These are phyloP conservation scores for Hetaerina titia DNA, from an alignment of 2,888 invertebrate genomes.

Conservation along the genomic window DNA sequence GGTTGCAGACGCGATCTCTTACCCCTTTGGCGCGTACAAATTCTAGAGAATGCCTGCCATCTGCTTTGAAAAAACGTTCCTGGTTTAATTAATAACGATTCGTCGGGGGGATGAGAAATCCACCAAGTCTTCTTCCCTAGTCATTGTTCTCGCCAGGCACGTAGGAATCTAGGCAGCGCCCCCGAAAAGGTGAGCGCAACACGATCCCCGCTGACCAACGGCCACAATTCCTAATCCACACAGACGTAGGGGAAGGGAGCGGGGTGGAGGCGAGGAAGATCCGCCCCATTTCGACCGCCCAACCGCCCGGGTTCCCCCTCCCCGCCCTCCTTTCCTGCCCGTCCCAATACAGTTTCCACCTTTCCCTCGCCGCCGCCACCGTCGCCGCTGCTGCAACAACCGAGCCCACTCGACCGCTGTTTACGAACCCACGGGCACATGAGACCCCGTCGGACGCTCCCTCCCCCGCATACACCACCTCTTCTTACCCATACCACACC, in stretches of 20 bases:
- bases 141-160: no score
- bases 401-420: conserved; percentile 46
- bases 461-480: neutral
- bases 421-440: conserved; percentile 56
- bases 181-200: neutral
- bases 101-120: neutral
- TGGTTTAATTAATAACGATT: neutral
- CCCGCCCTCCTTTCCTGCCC: neutral
- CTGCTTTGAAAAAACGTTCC: no score
- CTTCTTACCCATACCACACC: neutral
- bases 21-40: neutral
- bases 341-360: neutral
- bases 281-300: neutral
- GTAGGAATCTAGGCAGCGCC: neutral
- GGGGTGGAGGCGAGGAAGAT: neutral
- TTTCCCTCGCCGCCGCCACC: neutral
- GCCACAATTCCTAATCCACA: conserved; percentile 20
- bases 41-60: neutral
- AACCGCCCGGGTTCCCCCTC: neutral
- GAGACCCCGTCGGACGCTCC: conserved; percentile 24
- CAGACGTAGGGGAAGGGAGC: neutral
- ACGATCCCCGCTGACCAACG: neutral
- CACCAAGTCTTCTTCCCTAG: neutral
- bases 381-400: neutral
- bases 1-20: neutral